Base-by-base conservation (phyloP, 2,888 invertebrate genomes). In the Tanytarsus gracilentus region DNA sequence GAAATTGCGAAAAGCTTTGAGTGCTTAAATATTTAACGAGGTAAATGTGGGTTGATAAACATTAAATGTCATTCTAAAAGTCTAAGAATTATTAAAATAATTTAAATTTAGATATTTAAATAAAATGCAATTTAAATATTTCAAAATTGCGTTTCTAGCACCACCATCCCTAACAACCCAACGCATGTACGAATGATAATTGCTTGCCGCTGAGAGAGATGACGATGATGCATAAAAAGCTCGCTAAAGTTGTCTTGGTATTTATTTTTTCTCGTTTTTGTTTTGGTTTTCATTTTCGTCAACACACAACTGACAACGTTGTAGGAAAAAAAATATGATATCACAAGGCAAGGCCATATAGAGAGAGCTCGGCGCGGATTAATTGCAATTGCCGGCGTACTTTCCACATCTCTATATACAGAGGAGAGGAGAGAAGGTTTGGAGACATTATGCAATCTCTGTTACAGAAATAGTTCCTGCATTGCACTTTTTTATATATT, bases 331-430 rank as follows among this genome's bases (percentile, higher is more conserved):
- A 40, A 16, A 21, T 14, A 23, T 44, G 44, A n/a, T n/a, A n/a
- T n/a, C n/a, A n/a, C 44, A 11, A 11, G 33, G 23, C 55, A 55
- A 55, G 55, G 55, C 55, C 40, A 55, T 55, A 25, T 55, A 25
- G 14, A 7, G 21, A 52, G 33, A 21, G 11, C 11, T 21, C 39
- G 29, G 36, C 50, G 26, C 27, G 39, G 55, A 55, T 55, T 39
- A 40, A 55, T 55, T 40, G 55, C 33, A 44, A 16, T 21, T 44
- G 11, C 21, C 44, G 44, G 21, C 21, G 44, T 18, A 44, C 44
- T 44, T 44, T 44, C 44, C 44, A n/a, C n/a, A n/a, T n/a, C n/a
- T n/a, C n/a, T n/a, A n/a, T n/a, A n/a, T n/a, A n/a, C n/a, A n/a
- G 44, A 44, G 18, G 21, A 11, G 44, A 4, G 23, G 21, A 44